Evolutionary conservation across 2,888 invertebrate genomes (phyloP).

Genomic region (Conistra vaccinii): DNA sequence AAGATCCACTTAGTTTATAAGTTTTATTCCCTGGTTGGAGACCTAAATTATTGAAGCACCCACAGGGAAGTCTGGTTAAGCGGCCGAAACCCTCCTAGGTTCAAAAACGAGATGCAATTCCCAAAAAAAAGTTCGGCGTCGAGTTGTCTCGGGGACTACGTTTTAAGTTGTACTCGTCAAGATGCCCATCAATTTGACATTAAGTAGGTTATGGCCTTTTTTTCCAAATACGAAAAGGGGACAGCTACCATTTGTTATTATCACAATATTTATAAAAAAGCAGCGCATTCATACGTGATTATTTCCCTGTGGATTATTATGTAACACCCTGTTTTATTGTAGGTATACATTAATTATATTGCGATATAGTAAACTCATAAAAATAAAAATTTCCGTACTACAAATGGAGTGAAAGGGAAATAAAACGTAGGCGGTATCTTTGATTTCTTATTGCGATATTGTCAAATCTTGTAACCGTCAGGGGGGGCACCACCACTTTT

Average conservation of each 20-base stretch:
- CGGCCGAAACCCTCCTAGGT: too few relatives aligned
- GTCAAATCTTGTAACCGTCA: conserved; percentile 2
- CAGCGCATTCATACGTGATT: background rate
- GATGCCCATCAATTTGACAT: background rate
- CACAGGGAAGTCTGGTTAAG: too few relatives aligned
- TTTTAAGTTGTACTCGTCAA: too few relatives aligned
- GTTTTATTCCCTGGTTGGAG: too few relatives aligned
- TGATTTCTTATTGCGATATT: conserved; percentile 28
- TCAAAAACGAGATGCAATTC: too few relatives aligned
- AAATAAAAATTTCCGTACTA: conserved; percentile 37
- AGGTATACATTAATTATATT: conserved; percentile 30
- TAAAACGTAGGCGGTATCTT: conserved; percentile 21
- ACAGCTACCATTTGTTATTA: too few relatives aligned
- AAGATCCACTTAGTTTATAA: too few relatives aligned
- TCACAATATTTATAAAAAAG: background rate
- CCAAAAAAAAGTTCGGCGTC: too few relatives aligned
- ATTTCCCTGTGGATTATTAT: conserved; percentile 13
- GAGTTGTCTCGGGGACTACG: too few relatives aligned
- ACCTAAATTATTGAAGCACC: too few relatives aligned
- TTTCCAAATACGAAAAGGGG: background rate
- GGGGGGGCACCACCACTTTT: too few relatives aligned
- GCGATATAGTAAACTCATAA: conserved; percentile 25
- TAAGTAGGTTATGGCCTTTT: background rate
- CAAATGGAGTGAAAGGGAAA: conserved; percentile 55
- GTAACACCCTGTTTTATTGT: conserved; percentile 7